A percentile compares a stretch with the other conserved stretches of the same genome.
Evolutionary conservation across 2,113 vertebrate species (phyloP).

Genomic region (Alaudala cheleensis): DNA sequence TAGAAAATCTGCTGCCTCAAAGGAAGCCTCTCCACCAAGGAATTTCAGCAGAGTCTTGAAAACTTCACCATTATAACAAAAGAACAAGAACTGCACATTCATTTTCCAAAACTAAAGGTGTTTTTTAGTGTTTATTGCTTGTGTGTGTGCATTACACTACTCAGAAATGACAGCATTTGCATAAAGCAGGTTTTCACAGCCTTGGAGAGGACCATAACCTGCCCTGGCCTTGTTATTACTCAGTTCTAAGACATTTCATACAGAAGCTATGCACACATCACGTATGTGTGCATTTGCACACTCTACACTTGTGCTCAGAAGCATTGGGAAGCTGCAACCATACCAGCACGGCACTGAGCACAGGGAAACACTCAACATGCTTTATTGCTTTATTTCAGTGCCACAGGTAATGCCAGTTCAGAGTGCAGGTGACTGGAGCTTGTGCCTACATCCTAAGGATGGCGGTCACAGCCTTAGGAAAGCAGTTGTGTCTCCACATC

Average conservation of each 20-base stretch:
- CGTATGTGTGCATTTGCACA: too few relatives aligned
- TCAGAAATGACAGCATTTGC: rapidly evolving
- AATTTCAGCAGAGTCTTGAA: not conserved
- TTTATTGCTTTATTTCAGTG: not conserved
- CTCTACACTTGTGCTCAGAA: too few relatives aligned
- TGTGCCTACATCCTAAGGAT: not conserved
- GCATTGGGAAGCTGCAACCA: not conserved
- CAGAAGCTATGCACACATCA: not conserved
- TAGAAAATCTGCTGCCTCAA: not conserved
- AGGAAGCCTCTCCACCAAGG: not conserved
- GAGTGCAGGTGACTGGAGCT: rapidly evolving
- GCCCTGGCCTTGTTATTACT: not conserved
- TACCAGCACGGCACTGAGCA: not conserved
- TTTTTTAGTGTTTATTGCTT: not conserved
- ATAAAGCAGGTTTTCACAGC: not conserved
- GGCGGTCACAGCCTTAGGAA: not conserved
- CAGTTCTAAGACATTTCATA: not conserved
- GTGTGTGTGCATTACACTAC: not conserved
- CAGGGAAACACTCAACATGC: rapidly evolving
- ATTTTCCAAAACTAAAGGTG: not conserved
- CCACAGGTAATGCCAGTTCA: not conserved
- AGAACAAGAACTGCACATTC: not conserved
- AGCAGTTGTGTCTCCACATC: not conserved
- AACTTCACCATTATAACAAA: not conserved
- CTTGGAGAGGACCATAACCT: not conserved